These are phyloP conservation scores for Galaxea fascicularis DNA, from an alignment of 92 coral and sea anemone species.

Conservation along the genomic window DNA sequence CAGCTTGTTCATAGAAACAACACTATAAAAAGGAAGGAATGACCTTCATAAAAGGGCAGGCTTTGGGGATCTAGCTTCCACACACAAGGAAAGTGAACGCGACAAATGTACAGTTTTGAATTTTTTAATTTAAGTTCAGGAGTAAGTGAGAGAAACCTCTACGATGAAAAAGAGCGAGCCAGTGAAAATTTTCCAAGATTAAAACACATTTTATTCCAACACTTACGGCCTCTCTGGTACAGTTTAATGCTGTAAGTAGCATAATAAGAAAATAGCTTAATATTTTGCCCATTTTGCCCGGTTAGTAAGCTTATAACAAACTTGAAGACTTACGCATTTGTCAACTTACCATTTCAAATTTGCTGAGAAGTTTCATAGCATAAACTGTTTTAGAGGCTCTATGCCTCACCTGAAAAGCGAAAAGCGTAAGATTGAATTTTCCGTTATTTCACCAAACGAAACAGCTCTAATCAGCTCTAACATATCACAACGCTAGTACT, in stretches of 20 bases:
- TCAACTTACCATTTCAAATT: conserved; percentile 96
- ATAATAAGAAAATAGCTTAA: not conserved
- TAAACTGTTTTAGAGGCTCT: conserved; percentile 80
- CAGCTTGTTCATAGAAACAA: conserved; percentile 24
- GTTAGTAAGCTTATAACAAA: too few relatives aligned
- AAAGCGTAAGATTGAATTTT: conserved; percentile 18
- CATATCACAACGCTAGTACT: conserved; percentile 26
- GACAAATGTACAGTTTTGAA: not conserved
- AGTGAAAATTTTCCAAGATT: not conserved
- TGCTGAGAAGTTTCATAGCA: conserved; percentile 98
- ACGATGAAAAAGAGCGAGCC: not conserved
- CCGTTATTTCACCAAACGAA: conserved; percentile 13
- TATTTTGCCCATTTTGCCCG: too few relatives aligned
- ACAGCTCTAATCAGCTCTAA: conserved; percentile 28
- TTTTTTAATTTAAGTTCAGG: not conserved
- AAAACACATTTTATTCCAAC: not conserved
- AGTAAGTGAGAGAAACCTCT: not conserved
- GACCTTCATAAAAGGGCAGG: conserved; percentile 7
- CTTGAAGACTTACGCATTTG: too few relatives aligned
- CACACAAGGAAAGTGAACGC: conserved; percentile 1
- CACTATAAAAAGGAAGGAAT: not conserved
- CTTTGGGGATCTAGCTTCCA: conserved; percentile 17
- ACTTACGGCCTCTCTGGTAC: not conserved
- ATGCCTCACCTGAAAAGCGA: conserved; percentile 84
- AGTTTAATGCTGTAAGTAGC: not conserved